These are phyloP conservation scores for Sepiola atlantica DNA, from an alignment of 2,888 invertebrate species.

Conservation along the genomic window DNA sequence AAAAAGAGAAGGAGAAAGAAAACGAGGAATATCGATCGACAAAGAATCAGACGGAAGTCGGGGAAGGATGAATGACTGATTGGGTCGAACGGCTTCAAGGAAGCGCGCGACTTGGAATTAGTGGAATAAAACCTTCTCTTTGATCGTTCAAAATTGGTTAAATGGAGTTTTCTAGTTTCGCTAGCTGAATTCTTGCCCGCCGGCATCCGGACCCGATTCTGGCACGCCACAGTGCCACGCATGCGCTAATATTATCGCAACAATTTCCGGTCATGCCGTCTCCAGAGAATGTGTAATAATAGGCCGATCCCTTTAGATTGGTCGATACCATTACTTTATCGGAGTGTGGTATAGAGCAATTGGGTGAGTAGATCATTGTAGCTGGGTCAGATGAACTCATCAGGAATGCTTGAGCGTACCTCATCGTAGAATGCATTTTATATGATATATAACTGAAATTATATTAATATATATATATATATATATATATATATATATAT, in stretches of 20 bases:
- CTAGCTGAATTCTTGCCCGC: not conserved
- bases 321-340: not conserved
- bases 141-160: not conserved
- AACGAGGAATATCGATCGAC: not conserved
- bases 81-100: not conserved
- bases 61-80: not conserved
- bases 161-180: not conserved
- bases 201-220: not conserved
- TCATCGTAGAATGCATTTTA: not conserved
- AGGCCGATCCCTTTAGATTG: not conserved
- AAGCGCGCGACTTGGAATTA: not conserved
- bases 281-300: slow-evolving; percentile 2
- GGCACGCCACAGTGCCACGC: not conserved
- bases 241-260: slow-evolving; percentile 32
- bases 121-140: not conserved
- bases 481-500: not conserved
- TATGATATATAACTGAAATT: not conserved
- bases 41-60: not conserved
- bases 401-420: not conserved
- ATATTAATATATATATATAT: not conserved
- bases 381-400: not conserved
- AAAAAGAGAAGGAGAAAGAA: not conserved
- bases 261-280: slow-evolving; percentile 8
- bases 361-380: not conserved
- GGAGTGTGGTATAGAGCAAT: not conserved